These are phyloP conservation scores for Pteropus alecto DNA, from an alignment of 2,113 vertebrate genomes.

Conservation along the genomic window DNA sequence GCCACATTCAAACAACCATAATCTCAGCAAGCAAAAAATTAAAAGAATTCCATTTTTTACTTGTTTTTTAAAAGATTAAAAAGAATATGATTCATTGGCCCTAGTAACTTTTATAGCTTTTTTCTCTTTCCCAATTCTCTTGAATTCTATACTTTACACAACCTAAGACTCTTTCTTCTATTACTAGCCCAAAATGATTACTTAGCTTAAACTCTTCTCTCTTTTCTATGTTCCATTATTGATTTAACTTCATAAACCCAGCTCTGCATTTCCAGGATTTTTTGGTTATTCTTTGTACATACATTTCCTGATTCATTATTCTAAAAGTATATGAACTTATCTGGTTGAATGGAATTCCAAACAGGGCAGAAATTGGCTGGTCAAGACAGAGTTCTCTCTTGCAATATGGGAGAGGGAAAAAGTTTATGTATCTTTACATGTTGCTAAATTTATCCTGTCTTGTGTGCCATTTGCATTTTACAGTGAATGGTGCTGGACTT, in stretches of 20 bases:
- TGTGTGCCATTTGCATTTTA: conserved; percentile 55
- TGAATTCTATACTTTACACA: background rate
- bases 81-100: background rate
- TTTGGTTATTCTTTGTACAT: background rate
- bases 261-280: background rate
- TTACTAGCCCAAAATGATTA: background rate
- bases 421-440: background rate
- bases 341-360: background rate
- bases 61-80: background rate
- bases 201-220: background rate
- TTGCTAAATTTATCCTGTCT: background rate
- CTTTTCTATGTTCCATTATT: background rate
- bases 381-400: background rate
- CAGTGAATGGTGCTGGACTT: conserved; percentile 97
- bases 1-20: background rate
- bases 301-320: background rate
- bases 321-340: background rate
- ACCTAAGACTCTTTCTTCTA: background rate
- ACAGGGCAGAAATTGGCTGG: background rate
- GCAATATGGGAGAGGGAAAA: background rate
- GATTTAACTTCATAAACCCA: background rate
- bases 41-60: background rate
- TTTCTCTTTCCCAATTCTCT: background rate
- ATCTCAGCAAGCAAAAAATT: background rate
- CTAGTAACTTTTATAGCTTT: background rate